A percentile compares a stretch with the other conserved stretches of the same genome.
Conservation (phyloP, 2,113 vertebrate species). For the Phaethon lepturus region DNA sequence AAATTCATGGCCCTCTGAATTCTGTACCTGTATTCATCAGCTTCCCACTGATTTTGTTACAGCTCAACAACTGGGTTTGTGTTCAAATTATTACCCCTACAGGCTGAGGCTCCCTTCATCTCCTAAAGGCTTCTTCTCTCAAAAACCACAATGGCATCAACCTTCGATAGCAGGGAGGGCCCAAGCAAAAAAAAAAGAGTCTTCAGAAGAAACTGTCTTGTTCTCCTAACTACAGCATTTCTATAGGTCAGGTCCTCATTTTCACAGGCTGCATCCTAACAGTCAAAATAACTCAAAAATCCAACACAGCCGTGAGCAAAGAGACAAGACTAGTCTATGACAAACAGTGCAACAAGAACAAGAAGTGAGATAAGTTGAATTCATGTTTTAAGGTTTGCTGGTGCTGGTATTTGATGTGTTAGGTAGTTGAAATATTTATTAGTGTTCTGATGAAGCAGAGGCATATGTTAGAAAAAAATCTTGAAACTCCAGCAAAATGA, state of each 20-base stretch:
- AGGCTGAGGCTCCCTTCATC: not conserved
- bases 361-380: not conserved
- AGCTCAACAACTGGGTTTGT: slow-evolving; percentile 49
- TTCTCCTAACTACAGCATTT: not conserved
- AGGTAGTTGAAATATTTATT: not conserved
- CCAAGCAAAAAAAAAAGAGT: not conserved
- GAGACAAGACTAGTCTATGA: not conserved
- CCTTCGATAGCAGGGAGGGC: not conserved
- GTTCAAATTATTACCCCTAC: slow-evolving; percentile 25
- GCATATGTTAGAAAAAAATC: not conserved
- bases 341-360: not conserved
- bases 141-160: not conserved
- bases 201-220: not conserved
- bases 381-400: not conserved
- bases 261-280: not conserved
- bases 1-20: slow-evolving; percentile 31
- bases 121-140: slow-evolving; percentile 4
- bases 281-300: not conserved
- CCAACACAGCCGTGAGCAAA: not conserved
- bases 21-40: slow-evolving; percentile 30
- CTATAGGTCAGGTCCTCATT: not conserved
- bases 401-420: not conserved
- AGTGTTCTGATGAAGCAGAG: not conserved
- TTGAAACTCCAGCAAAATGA: not conserved
- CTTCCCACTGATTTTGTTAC: slow-evolving; percentile 42